phyloP scores from a whole-genome alignment of 2,888 invertebrate species.

The Laspeyria flexula region DNA sequence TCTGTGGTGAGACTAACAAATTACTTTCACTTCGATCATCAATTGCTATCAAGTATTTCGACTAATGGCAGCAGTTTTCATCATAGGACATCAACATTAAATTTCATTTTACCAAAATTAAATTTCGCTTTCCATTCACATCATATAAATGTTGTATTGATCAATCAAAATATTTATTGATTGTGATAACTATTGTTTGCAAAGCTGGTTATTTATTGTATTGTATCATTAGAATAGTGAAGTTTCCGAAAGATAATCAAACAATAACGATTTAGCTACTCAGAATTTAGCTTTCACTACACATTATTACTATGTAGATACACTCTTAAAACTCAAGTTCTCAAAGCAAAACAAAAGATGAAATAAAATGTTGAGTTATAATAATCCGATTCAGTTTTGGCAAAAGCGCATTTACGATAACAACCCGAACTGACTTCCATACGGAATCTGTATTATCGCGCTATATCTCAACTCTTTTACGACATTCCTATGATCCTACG shows the following conservation, averaged over 20 bases:
- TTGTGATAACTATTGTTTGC: slow-evolving; percentile 16
- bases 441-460: slow-evolving; percentile 44
- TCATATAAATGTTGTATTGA: slow-evolving; percentile 30
- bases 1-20: slow-evolving; percentile 60
- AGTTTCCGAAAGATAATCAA: slow-evolving; percentile 18
- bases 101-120: slow-evolving; percentile 40
- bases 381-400: slow-evolving; percentile 41
- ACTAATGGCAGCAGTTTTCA: slow-evolving; percentile 45
- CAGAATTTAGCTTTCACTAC: slow-evolving; percentile 38
- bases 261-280: slow-evolving; percentile 20
- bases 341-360: not conserved
- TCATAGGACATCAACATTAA: slow-evolving; percentile 54
- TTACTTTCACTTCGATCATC: slow-evolving; percentile 71
- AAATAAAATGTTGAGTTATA: slow-evolving; percentile 30
- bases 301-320: slow-evolving; percentile 14
- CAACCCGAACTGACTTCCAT: slow-evolving; percentile 40
- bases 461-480: slow-evolving; percentile 52
- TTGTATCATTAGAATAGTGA: slow-evolving; percentile 15
- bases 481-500: slow-evolving; percentile 71
- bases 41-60: slow-evolving; percentile 38
- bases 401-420: slow-evolving; percentile 31
- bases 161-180: slow-evolving; percentile 41
- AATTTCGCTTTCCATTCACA: slow-evolving; percentile 54
- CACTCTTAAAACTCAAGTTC: too few species aligned
- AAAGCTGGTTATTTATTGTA: slow-evolving; percentile 16